phyloP scores from a whole-genome alignment of 92 coral and sea anemone species.

The Galaxea fascicularis region DNA sequence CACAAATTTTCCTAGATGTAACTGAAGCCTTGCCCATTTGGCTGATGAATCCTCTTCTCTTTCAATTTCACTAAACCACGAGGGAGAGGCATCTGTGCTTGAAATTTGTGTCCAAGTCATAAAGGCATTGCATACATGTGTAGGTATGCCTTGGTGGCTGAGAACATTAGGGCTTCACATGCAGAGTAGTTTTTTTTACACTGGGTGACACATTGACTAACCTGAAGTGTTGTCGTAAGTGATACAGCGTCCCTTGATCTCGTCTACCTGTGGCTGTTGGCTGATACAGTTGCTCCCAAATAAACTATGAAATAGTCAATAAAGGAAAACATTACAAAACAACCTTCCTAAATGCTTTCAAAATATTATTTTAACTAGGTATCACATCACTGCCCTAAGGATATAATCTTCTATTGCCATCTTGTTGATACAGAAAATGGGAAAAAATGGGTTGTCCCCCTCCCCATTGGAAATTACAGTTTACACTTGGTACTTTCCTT shows the following conservation, averaged over 20 bases:
- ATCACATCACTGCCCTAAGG: background rate
- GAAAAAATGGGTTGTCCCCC: too few species aligned
- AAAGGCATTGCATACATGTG: slow-evolving; percentile 68
- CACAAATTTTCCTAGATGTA: slow-evolving; percentile 14
- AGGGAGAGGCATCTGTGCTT: slow-evolving; percentile 31
- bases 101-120: slow-evolving; percentile 62
- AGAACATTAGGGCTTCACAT: slow-evolving; percentile 68
- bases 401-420: too few species aligned
- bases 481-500: too few species aligned
- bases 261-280: slow-evolving; percentile 45
- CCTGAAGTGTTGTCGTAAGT: slow-evolving; percentile 64
- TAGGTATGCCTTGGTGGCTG: slow-evolving; percentile 74
- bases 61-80: slow-evolving; percentile 16
- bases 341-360: background rate
- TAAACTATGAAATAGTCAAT: slow-evolving; percentile 22
- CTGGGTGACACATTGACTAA: slow-evolving; percentile 64
- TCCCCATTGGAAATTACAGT: too few species aligned
- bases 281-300: slow-evolving; percentile 61
- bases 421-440: too few species aligned
- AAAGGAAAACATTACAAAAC: background rate
- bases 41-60: background rate
- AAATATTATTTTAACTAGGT: background rate
- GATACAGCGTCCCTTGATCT: slow-evolving; percentile 68
- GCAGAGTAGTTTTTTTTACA: slow-evolving; percentile 66
- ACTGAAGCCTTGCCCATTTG: slow-evolving; percentile 2